phyloP scores from a whole-genome alignment of 2,113 vertebrate species.

The Pyxicephalus adspersus region DNA sequence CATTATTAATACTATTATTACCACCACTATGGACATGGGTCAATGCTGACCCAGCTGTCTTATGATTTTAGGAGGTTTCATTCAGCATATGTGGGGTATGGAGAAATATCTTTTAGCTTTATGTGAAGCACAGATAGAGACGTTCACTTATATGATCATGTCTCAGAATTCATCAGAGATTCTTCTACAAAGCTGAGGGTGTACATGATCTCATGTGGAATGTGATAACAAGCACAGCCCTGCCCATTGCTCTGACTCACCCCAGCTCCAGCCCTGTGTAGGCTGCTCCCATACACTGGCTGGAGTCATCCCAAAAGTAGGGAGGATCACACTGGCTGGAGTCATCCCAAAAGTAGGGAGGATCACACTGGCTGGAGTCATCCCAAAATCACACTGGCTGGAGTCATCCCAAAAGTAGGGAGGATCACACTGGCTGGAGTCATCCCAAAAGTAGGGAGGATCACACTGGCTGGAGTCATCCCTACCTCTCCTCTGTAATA shows the following conservation, averaged over 20 bases:
- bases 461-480: constrained; percentile 2
- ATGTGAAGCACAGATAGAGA: too few relatives aligned
- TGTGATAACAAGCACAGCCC: not conserved
- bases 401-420: too few relatives aligned
- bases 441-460: constrained; percentile 21
- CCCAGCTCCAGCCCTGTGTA: constrained; percentile 27
- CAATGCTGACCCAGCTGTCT: too few relatives aligned
- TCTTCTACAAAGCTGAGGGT: too few relatives aligned
- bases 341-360: constrained; percentile 27
- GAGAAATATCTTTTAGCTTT: too few relatives aligned
- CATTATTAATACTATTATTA: too few relatives aligned
- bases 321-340: constrained; percentile 34
- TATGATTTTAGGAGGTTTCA: too few relatives aligned
- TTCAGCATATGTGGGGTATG: too few relatives aligned
- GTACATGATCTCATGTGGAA: too few relatives aligned
- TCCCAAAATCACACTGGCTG: constrained; percentile 2
- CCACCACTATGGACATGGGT: too few relatives aligned
- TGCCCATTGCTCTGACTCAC: constrained; percentile 20
- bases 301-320: not conserved
- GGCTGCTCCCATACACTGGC: constrained; percentile 21
- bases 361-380: constrained; percentile 13
- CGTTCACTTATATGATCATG: too few relatives aligned
- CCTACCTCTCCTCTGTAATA: not conserved
- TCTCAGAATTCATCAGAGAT: too few relatives aligned
- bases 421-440: not conserved